phyloP scores from a whole-genome alignment of 2,888 invertebrate genomes.

The Macrophya annulata region DNA sequence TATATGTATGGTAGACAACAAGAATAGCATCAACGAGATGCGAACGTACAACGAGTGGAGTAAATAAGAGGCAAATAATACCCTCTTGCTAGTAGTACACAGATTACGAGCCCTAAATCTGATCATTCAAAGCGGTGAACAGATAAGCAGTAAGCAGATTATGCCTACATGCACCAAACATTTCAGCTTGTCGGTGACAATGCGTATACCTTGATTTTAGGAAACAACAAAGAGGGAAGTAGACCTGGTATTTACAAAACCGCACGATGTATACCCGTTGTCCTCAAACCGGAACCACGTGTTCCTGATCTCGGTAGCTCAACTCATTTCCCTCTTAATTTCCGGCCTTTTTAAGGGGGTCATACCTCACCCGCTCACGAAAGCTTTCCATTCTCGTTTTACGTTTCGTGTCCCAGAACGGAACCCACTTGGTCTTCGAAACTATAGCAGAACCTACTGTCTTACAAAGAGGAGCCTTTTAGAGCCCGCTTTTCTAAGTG shows the following conservation, averaged over 20 bases:
- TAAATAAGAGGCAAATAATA: neutral
- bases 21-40: neutral
- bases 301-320: constrained; percentile 38
- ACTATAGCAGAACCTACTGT: constrained; percentile 19
- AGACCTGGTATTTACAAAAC: constrained; percentile 8
- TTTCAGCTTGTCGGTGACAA: neutral
- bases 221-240: neutral
- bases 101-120: neutral
- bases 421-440: constrained; percentile 28
- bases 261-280: constrained; percentile 38
- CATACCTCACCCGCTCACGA: constrained; percentile 18
- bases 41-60: neutral
- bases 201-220: neutral
- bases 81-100: neutral
- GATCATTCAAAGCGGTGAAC: constrained; percentile 1
- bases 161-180: neutral
- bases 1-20: neutral
- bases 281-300: constrained; percentile 52
- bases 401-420: constrained; percentile 37
- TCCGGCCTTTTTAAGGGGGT: constrained; percentile 63
- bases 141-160: neutral
- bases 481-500: constrained; percentile 4
- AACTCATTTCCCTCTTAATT: constrained; percentile 70
- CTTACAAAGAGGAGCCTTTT: constrained; percentile 40
- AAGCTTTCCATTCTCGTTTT: constrained; percentile 40